A percentile compares a stretch with the other conserved stretches of the same genome.
phyloP scores from a whole-genome alignment of 2,113 vertebrate species.

The Pangasianodon hypophthalmus region DNA sequence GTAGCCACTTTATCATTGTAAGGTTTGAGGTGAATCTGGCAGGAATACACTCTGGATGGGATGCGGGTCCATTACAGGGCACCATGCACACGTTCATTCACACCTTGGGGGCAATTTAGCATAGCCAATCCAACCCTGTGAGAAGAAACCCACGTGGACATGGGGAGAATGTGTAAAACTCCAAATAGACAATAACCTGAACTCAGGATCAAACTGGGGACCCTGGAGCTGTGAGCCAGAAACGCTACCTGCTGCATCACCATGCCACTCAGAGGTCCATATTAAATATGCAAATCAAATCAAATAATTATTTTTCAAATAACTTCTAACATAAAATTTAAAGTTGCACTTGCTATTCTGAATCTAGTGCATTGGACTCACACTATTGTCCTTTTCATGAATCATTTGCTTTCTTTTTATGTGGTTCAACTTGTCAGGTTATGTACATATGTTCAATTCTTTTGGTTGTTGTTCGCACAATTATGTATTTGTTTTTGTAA shows the following conservation, averaged over 20 bases:
- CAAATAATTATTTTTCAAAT: background rate
- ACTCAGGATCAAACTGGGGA: background rate
- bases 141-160: background rate
- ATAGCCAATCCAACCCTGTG: background rate
- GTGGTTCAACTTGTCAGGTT: background rate
- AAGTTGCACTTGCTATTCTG: background rate
- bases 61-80: background rate
- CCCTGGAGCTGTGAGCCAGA: background rate
- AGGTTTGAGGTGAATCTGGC: background rate
- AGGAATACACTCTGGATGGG: background rate
- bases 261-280: no score
- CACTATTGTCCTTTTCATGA: background rate
- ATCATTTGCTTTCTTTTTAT: background rate
- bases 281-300: background rate
- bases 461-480: background rate
- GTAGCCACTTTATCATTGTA: background rate
- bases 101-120: background rate
- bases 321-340: background rate
- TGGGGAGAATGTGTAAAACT: background rate
- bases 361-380: background rate
- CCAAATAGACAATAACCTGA: background rate
- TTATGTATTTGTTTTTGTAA: background rate
- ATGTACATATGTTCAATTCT: background rate
- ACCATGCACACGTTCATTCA: background rate
- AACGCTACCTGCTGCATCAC: background rate